phyloP scores from a whole-genome alignment of 1,140 invertebrate species.

The Mya arenaria region DNA sequence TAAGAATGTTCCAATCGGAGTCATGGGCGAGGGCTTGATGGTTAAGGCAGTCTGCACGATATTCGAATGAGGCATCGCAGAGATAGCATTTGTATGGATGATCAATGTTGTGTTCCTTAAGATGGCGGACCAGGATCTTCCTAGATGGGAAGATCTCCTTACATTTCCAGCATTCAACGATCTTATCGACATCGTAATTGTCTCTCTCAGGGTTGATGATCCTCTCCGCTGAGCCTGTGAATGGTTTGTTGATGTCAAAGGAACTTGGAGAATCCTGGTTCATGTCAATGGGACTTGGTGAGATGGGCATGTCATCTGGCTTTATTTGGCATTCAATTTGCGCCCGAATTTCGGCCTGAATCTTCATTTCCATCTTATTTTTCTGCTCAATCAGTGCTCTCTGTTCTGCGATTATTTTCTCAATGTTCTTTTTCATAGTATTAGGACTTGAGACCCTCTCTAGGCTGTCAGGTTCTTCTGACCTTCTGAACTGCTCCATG shows the following conservation, averaged over 20 bases:
- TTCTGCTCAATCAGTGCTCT: conserved; percentile 50
- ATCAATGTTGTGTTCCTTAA: conserved; percentile 82
- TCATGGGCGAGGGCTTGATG: conserved; percentile 90
- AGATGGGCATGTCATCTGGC: neutral
- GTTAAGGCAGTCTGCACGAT: conserved; percentile 89
- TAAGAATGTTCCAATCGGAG: conserved; percentile 77
- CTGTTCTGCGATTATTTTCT: conserved; percentile 51
- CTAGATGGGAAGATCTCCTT: conserved; percentile 68
- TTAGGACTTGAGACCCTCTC: conserved; percentile 15
- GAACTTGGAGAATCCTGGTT: conserved; percentile 19
- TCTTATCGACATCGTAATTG: conserved; percentile 77
- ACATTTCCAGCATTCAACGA: conserved; percentile 77
- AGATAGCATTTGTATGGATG: conserved; percentile 96
- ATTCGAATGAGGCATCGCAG: conserved; percentile 92
- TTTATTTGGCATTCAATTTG: conserved; percentile 45
- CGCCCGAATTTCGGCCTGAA: conserved; percentile 45
- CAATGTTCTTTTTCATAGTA: conserved; percentile 45
- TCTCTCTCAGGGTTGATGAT: conserved; percentile 73
- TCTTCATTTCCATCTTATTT: conserved; percentile 44
- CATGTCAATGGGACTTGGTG: conserved; percentile 2
- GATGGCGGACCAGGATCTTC: conserved; percentile 74
- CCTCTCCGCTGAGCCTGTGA: conserved; percentile 64
- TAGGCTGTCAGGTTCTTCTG: neutral
- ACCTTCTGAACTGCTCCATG: neutral
- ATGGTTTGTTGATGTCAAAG: conserved; percentile 43